Base-by-base conservation (phyloP, 2,888 invertebrate genomes). In the Yponomeuta cagnagella region DNA sequence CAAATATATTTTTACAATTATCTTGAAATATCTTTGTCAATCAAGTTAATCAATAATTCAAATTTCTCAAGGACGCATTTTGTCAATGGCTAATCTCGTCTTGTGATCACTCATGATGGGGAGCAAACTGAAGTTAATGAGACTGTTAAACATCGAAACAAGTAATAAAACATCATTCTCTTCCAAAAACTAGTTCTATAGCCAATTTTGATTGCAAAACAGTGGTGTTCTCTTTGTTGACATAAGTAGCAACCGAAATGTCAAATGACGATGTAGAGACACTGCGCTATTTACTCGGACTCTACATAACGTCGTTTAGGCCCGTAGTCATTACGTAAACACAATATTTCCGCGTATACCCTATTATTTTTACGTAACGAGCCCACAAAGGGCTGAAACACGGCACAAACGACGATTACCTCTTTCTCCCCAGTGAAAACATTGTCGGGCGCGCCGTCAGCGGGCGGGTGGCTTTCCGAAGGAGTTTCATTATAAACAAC, bases 401-500 rank as follows among this genome's bases (percentile, higher is more conserved):
- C 73, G 72, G 74, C 76, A 77, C 74, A 78, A 72, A 74, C 63
- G 76, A 76, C 76, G 12, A 81, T 85, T 91, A 92, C 91, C 91
- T 92, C 90, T 88, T 90, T 90, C 80, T 90, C 90, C 84, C 88
- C 90, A 85, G 86, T 77, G 87, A 89, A 88, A 87, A 89, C 87
- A 87, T 86, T 87, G 82, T 83, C 77, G 77, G 87, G 79, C 84
- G 87, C 83, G 82, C 88, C 87, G 79, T 89, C 87, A 80, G 83
- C 86, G 83, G 88, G 87, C 86, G 88, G 86, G 76, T 89, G 84
- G 79, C 80, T 86, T 81, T 91, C 90, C 80, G 88, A 80, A 85
- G 86, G 78, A 83, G 85, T 88, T 79, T 91, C 90, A 88, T 90
- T 87, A 81, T 91, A 91, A 85, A 93, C 91, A 83, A 93, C 88